phyloP scores from a whole-genome alignment of 2,888 invertebrate genomes.

The Oligia fasciuncula region DNA sequence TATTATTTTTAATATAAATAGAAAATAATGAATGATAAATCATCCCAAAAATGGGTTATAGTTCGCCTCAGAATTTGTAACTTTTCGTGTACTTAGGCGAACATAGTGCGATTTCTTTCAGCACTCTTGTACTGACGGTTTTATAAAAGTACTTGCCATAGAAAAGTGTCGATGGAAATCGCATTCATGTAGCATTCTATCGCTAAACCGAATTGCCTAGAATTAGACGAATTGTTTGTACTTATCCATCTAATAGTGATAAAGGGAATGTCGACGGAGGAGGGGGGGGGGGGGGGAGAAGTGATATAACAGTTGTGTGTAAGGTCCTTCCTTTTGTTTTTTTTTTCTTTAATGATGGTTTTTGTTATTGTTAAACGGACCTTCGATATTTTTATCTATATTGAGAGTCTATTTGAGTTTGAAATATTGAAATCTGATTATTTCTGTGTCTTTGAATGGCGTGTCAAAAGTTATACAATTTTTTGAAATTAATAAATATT shows the following conservation, averaged over 20 bases:
- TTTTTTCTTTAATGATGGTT: conserved; percentile 45
- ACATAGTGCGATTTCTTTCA: conserved; percentile 36
- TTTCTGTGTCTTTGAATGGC: conserved; percentile 59
- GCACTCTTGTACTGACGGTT: conserved; percentile 36
- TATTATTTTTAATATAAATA: conserved; percentile 47
- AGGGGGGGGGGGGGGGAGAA: conserved; percentile 66
- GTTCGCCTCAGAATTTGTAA: conserved; percentile 55
- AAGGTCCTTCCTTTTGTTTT: conserved; percentile 65
- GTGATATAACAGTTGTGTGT: conserved; percentile 76
- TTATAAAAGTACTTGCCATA: conserved; percentile 43
- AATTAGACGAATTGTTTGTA: conserved; percentile 86
- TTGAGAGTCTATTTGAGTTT: conserved; percentile 80
- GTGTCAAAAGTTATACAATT: conserved; percentile 57
- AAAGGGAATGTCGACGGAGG: conserved; percentile 82
- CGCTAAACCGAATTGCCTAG: conserved; percentile 87
- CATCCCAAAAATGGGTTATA: conserved; percentile 13
- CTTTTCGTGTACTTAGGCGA: conserved; percentile 49
- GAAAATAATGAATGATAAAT: conserved; percentile 33
- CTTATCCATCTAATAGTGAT: conserved; percentile 86
- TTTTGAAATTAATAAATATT: conserved; percentile 50
- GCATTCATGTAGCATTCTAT: conserved; percentile 49
- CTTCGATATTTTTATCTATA: conserved; percentile 67
- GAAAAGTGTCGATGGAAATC: conserved; percentile 40
- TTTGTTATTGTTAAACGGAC: conserved; percentile 55
- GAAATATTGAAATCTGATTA: conserved; percentile 66